A percentile compares a stretch with the other conserved stretches of the same genome.
These are phyloP conservation scores for Druceiella hillmani DNA, from an alignment of 2,888 invertebrate species.

Conservation along the genomic window DNA sequence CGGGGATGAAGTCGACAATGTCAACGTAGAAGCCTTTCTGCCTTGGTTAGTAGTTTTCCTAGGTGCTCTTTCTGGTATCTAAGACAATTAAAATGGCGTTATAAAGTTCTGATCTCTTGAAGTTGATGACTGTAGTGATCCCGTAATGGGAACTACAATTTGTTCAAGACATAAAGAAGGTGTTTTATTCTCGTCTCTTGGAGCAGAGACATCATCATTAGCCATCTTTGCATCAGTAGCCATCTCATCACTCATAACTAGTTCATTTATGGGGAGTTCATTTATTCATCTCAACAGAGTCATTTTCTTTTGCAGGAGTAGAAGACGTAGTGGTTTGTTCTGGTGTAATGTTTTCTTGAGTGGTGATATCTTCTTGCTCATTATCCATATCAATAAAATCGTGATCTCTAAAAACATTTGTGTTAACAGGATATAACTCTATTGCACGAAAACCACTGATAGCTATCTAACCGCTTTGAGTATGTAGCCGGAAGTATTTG, in stretches of 20 bases:
- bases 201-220: no score
- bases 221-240: no score
- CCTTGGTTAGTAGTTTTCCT: constrained; percentile 1
- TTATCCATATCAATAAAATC: constrained; percentile 5
- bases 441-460: no score
- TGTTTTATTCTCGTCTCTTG: no score
- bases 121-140: constrained; percentile 3
- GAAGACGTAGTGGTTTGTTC: constrained; percentile 5
- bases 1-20: constrained; percentile 1
- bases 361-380: neutral
- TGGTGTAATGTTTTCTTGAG: neutral
- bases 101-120: constrained; percentile 5
- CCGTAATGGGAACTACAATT: constrained; percentile 3
- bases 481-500: no score
- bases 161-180: no score
- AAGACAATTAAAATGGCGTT: constrained; percentile 3
- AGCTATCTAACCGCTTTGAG: no score
- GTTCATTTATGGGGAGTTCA: constrained; percentile 4
- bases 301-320: constrained; percentile 3
- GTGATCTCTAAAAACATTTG: no score
- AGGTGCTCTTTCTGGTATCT: constrained; percentile 3
- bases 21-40: neutral
- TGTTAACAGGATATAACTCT: constrained; percentile 2
- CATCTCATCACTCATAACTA: constrained; percentile 2
- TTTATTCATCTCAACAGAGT: constrained; percentile 2